These are phyloP conservation scores for Apogon hyalosoma DNA, from an alignment of 2,797 vertebrate genomes.

Conservation along the genomic window DNA sequence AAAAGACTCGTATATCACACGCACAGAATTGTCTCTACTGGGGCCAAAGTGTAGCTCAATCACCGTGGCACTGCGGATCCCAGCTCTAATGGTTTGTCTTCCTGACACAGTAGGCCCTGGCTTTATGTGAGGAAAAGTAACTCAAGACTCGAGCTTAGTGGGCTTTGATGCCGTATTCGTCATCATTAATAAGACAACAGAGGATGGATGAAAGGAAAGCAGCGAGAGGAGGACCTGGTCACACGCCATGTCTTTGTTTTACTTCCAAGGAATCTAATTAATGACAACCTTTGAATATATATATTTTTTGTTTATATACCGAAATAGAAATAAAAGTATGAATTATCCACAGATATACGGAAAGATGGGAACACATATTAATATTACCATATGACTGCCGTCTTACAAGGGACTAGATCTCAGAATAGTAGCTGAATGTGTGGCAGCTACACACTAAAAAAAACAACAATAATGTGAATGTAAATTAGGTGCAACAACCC, in stretches of 20 bases:
- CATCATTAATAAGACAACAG: conserved; percentile 27
- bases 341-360: not conserved
- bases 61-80: conserved; percentile 12
- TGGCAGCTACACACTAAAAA: too few species aligned
- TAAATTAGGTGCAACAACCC: too few species aligned
- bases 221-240: not conserved
- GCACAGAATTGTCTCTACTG: conserved; percentile 1
- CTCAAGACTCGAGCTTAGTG: not conserved
- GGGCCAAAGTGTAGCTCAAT: conserved; percentile 8
- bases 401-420: too few species aligned
- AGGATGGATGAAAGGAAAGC: conserved; percentile 15
- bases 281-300: too few species aligned
- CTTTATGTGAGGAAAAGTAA: not conserved
- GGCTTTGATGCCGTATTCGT: conserved; percentile 10
- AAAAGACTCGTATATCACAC: conserved; percentile 22
- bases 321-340: not conserved
- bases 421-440: too few species aligned
- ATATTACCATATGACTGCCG: too few species aligned
- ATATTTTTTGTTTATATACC: not conserved
- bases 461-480: too few species aligned
- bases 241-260: not conserved
- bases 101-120: conserved; percentile 6
- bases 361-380: too few species aligned
- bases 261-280: not conserved
- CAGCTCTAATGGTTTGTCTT: conserved; percentile 13